Base-by-base conservation (phyloP, 2,797 vertebrate genomes). In the Arrhamphus sclerolepis region DNA sequence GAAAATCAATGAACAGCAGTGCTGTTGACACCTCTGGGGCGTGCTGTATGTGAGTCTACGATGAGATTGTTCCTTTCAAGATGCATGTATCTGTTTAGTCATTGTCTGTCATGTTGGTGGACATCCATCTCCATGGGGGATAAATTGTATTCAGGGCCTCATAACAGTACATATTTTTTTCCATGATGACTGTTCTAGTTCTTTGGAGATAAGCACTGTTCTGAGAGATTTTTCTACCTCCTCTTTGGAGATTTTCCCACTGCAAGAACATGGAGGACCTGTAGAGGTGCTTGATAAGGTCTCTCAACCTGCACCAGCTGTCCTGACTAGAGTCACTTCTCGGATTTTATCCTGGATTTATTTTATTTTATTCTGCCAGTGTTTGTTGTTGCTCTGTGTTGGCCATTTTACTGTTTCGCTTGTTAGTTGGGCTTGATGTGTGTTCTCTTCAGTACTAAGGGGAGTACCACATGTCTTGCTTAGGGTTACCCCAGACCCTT, bases 91-190 rank as follows among this genome's bases (percentile, higher is more conserved):
- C 24, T 26, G 24, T 26, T 26, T 26, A 26, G 24, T 26, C 17
- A 42, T 42, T 42, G 17, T 51, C 26, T 61, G 26, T 51, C 39
- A 61, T 31, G 19, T 61, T 42, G 17, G 24, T 51, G 39, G 18
- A 28, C n/a, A n/a, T 49, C 5, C 22, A 21, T 17, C 39, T 49
- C 7, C 13, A 26, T 38, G 5, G 17, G 1, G 6, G 56, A 20
- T n/a, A 41, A 22, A 41, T 49, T 13, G 22, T 28, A 29, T n/a
- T 41, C 24, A 19, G 39, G 17, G 13, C n/a, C 39, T 59, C 19
- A 19, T 41, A 19, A 20, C 31, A 40, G 31, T 8, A 21, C 6
- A 11, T 17, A 18, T 16, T 26, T 17, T 9, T 56, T 9, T 26
- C 34, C 20, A 38, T 42, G 28, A 19, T 26, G n/a, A n/a, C n/a